These are phyloP conservation scores for Melieria picta DNA, from an alignment of 2,888 invertebrate species.

Conservation along the genomic window DNA sequence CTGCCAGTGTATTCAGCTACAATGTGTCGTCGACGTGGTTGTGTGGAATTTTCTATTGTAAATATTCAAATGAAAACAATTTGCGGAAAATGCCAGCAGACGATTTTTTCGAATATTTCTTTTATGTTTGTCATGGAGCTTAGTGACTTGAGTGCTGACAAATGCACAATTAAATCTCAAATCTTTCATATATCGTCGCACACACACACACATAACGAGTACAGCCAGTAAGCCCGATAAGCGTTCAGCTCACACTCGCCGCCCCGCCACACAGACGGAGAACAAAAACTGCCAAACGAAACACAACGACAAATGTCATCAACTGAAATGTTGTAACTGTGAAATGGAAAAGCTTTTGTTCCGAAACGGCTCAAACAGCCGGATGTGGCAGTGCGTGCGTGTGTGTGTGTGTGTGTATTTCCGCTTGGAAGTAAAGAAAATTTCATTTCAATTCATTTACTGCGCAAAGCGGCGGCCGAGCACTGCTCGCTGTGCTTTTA, in stretches of 20 bases:
- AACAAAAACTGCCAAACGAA: background rate
- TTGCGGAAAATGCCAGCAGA: slow-evolving; percentile 11
- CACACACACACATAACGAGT: slow-evolving; percentile 22
- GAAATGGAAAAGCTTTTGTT: background rate
- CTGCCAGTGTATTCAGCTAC: too few relatives aligned
- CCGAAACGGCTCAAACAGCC: background rate
- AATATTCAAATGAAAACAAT: slow-evolving; percentile 19
- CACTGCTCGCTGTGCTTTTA: too few relatives aligned
- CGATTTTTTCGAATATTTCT: background rate
- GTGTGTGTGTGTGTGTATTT: background rate
- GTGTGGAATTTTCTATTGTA: slow-evolving; percentile 9
- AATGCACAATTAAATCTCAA: background rate
- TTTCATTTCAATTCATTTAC: too few relatives aligned
- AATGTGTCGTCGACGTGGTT: too few relatives aligned
- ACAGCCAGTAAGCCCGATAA: background rate
- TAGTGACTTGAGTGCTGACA: too few relatives aligned
- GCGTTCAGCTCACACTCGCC: background rate
- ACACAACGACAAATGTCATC: background rate
- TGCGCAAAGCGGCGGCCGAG: too few relatives aligned
- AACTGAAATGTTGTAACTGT: slow-evolving; percentile 1
- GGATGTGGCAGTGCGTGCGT: background rate
- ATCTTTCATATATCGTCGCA: background rate
- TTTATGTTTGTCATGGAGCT: too few relatives aligned
- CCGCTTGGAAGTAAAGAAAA: background rate
- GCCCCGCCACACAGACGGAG: background rate